A percentile compares a stretch with the other conserved stretches of the same genome.
Evolutionary conservation across 2,113 vertebrate genomes (phyloP).

Genomic region (Calidris pygmaea): DNA sequence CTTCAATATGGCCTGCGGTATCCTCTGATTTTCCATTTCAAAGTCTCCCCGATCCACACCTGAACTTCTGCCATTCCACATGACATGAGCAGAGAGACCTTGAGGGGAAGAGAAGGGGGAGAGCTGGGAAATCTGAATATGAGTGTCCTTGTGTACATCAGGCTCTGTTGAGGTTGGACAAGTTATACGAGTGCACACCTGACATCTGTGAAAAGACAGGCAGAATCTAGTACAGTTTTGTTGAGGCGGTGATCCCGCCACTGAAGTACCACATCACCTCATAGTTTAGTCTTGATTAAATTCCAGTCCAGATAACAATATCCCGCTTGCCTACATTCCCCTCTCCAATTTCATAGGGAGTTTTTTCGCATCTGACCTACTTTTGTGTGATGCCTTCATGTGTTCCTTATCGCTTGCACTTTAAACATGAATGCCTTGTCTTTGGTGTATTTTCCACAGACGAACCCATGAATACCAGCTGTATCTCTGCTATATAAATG

Average conservation of each 20-base stretch:
- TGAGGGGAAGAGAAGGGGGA: neutral
- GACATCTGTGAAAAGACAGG: conserved; percentile 39
- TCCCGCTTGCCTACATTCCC: conserved; percentile 5
- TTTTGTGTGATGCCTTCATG: neutral
- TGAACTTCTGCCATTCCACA: conserved; percentile 49
- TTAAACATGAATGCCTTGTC: neutral
- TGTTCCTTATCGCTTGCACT: neutral
- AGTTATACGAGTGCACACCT: conserved; percentile 34
- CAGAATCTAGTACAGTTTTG: conserved; percentile 34
- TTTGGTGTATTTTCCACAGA: neutral
- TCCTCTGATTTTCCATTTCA: conserved; percentile 62
- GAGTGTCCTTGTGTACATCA: neutral
- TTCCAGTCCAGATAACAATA: conserved; percentile 37
- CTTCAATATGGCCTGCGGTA: conserved; percentile 27
- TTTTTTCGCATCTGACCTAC: conserved; percentile 27
- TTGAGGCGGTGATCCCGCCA: neutral
- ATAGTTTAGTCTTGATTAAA: conserved; percentile 39
- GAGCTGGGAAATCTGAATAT: neutral
- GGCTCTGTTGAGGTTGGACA: neutral
- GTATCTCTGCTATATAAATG: neutral
- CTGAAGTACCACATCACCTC: conserved; percentile 16
- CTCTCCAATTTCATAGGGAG: neutral
- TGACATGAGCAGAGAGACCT: conserved; percentile 24
- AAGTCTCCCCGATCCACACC: conserved; percentile 47
- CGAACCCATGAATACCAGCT: neutral